Base-by-base conservation (phyloP, 2,797 vertebrate species). In the Lutjanus campechanus region DNA sequence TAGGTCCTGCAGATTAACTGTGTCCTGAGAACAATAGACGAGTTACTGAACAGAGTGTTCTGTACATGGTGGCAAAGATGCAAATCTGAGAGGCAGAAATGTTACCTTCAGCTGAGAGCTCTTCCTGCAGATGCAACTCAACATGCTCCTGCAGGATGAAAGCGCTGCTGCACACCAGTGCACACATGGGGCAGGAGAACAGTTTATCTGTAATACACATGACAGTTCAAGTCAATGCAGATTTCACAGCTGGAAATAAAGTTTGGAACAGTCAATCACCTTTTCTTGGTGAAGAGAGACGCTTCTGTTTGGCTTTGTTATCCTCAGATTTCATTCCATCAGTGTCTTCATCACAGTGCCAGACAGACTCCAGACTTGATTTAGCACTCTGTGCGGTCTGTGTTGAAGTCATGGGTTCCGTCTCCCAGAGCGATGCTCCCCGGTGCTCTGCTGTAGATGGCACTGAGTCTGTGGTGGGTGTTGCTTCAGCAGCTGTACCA, bases 111-210 rank as follows among this genome's bases (percentile, higher is more conserved):
- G 55, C 62, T 12, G 71, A 54, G 15, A 2, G 44, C 20, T 90
- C 88, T 3, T 91, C 89, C 70, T 92, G 89, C 68, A 96, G 85
- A 79, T 96, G 95, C 41, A 96, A 46, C 88, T 96, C 95, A 0
- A 96, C 95, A 20, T 96, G 95, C 56, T 96, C 93, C 79, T 95
- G 95, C 53, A 96, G 85, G 58, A 93, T 43, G 44, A 82, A 85
- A 17, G 73, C 44, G 77, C 92, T 90, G 53, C 69, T 90, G 86
- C 85, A 98, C 50, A 95, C 91, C 81, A 97, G 93, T 6, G 89
- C 76, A 86, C 98, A 98, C 92, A 99, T 88, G 13, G 98, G 97
- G 84, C 97, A 99, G 16, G 96, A 88, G 79, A 96, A 96, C 0
- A 85, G 73, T 50, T 87, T 87, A 49, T 89, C 95, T 96, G 79